Conservation (phyloP, 2,888 invertebrate genomes). For the Ochropleura plecta region DNA sequence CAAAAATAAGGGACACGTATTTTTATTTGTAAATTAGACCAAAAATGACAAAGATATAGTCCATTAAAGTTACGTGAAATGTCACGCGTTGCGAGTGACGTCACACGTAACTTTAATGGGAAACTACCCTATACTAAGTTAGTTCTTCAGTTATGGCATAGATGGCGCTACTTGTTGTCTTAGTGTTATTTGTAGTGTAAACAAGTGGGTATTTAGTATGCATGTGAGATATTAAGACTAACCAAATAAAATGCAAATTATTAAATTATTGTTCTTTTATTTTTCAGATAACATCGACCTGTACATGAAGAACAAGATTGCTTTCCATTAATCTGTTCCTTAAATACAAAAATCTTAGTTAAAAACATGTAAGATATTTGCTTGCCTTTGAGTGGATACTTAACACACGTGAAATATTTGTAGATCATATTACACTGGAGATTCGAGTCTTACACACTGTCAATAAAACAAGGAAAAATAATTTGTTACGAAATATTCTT, state of each 20-base stretch:
- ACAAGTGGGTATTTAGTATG: too few relatives aligned
- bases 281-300: conserved; percentile 57
- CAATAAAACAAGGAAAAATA: neutral
- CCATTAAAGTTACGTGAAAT: too few relatives aligned
- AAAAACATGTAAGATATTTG: conserved; percentile 6
- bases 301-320: conserved; percentile 48
- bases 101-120: too few relatives aligned
- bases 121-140: too few relatives aligned
- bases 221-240: neutral
- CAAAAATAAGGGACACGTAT: too few relatives aligned
- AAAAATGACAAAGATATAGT: too few relatives aligned
- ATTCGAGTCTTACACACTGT: neutral
- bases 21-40: too few relatives aligned
- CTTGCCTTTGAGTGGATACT: neutral
- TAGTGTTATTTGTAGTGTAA: too few relatives aligned
- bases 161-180: too few relatives aligned
- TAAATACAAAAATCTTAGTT: neutral
- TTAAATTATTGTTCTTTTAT: neutral
- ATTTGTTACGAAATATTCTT: neutral
- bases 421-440: neutral
- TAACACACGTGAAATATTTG: neutral
- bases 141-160: too few relatives aligned
- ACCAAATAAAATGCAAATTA: neutral
- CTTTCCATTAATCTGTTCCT: conserved; percentile 32
- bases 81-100: too few relatives aligned